phyloP scores from a whole-genome alignment of 1,140 invertebrate genomes.

The Drosophila sturtevanti region DNA sequence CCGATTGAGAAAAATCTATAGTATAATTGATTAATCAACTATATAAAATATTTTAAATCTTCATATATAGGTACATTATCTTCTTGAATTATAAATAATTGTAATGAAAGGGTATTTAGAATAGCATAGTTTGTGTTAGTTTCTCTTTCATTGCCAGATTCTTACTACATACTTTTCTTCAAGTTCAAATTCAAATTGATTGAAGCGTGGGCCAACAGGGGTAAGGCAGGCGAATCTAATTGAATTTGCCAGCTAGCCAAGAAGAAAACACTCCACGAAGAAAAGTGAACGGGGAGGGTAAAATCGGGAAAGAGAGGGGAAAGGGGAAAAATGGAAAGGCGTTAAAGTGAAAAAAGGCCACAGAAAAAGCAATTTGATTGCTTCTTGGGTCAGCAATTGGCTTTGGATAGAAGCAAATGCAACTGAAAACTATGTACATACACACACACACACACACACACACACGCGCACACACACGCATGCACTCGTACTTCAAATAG shows the following conservation, averaged over 20 bases:
- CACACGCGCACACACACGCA: too few relatives aligned
- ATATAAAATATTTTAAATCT: too few relatives aligned
- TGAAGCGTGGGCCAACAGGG: slow-evolving; percentile 1
- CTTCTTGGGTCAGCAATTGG: slow-evolving; percentile 14
- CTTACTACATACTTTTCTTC: neutral
- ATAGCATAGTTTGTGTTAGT: neutral
- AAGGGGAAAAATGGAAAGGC: neutral
- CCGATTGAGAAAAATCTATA: too few relatives aligned
- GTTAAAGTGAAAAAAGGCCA: slow-evolving; percentile 12
- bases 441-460: too few relatives aligned
- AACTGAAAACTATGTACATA: neutral
- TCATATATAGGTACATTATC: too few relatives aligned
- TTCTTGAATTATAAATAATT: too few relatives aligned
- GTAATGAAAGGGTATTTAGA: neutral
- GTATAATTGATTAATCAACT: too few relatives aligned
- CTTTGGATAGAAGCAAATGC: neutral
- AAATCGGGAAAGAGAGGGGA: neutral
- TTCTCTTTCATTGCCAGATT: neutral
- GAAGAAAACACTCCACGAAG: slow-evolving; percentile 10
- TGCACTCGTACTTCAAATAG: neutral
- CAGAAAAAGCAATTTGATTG: slow-evolving; percentile 17
- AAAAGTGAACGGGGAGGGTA: neutral
- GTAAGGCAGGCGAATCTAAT: slow-evolving; percentile 12
- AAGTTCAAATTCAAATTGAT: slow-evolving; percentile 16
- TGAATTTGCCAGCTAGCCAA: slow-evolving; percentile 15